Base-by-base conservation (phyloP, 2,888 invertebrate species). In the Melipona beecheii region DNA sequence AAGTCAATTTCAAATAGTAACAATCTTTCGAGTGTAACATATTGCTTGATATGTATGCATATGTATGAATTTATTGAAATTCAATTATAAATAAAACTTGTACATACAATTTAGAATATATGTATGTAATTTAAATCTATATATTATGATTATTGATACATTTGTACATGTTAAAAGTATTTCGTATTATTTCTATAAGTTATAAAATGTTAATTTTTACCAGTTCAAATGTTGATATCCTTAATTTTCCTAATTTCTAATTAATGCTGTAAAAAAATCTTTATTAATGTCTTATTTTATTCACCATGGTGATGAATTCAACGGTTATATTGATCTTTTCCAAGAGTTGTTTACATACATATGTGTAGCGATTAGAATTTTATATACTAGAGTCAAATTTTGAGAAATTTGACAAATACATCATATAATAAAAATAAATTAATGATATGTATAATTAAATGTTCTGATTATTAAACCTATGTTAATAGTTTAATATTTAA, bases 231-330 rank as follows among this genome's bases (percentile, higher is more conserved):
- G 19, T 50, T 19, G 56, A 4, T 56, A 27, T 17, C 13, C 6
- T 65, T 15, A 56, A 15, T 64, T 24, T 36, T 21, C 31, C 3
- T 52, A 19, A 17, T 73, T 58, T 50, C 0, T 54, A n/a, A 24
- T 2, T 60, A 60, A 66, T 78, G 66, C 69, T 60, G 49, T 60
- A 31, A 24, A 77, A n/a, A 71, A 50, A 65, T 74, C 56, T 56
- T 54, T 74, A 78, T 80, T 73, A 78, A 70, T 69, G 49, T 17
- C 58, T 56, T 70, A 73, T 78, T 66, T 60, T 52, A 56, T 87
- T 90, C 85, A 86, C 90, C 89, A 90, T 90, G 90, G 79, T 77
- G 85, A 90, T 86, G 90, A 77, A 62, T 73, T 81, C 52, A 79
- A 56, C 70, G 58, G 78, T 81, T 80, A 78, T 86, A 90, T 90